Conservation (phyloP, 2,888 invertebrate species). For the Athalia rosae region DNA sequence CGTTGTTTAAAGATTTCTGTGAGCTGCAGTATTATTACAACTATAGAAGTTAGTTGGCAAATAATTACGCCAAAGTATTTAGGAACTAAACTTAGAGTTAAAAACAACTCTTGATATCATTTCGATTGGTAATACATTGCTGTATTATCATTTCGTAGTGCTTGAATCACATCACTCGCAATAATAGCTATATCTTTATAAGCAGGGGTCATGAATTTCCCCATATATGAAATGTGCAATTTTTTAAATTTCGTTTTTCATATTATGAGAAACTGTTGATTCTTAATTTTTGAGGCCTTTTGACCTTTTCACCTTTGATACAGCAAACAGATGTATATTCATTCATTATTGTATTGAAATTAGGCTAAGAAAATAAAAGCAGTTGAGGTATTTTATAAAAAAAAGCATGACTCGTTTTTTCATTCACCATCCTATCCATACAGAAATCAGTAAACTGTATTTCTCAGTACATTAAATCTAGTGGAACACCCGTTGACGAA, state of each 20-base stretch:
- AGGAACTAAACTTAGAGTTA: conserved; percentile 20
- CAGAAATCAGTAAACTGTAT: no score
- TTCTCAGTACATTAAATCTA: no score
- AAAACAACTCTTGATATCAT: background rate
- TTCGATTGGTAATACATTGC: conserved; percentile 1
- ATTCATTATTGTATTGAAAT: conserved; percentile 61
- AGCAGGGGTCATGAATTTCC: conserved; percentile 35
- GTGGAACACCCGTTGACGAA: no score
- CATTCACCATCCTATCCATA: no score
- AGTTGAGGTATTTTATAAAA: conserved; percentile 68
- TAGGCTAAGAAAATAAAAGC: conserved; percentile 63
- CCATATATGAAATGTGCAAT: conserved; percentile 25
- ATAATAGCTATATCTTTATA: conserved; percentile 10
- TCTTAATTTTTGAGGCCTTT: conserved; percentile 44
- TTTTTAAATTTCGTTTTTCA: background rate
- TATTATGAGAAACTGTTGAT: conserved; percentile 35
- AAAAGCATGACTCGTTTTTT: conserved; percentile 24
- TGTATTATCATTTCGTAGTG: conserved; percentile 14
- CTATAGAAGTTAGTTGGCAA: conserved; percentile 33
- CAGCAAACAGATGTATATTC: conserved; percentile 57
- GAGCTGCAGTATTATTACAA: conserved; percentile 36
- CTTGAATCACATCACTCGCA: conserved; percentile 28
- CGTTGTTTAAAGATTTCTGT: conserved; percentile 13
- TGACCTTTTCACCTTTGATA: conserved; percentile 51
- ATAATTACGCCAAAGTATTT: conserved; percentile 32